These are phyloP conservation scores for Anas platyrhynchos DNA, from an alignment of 2,113 vertebrate genomes.

Conservation along the genomic window DNA sequence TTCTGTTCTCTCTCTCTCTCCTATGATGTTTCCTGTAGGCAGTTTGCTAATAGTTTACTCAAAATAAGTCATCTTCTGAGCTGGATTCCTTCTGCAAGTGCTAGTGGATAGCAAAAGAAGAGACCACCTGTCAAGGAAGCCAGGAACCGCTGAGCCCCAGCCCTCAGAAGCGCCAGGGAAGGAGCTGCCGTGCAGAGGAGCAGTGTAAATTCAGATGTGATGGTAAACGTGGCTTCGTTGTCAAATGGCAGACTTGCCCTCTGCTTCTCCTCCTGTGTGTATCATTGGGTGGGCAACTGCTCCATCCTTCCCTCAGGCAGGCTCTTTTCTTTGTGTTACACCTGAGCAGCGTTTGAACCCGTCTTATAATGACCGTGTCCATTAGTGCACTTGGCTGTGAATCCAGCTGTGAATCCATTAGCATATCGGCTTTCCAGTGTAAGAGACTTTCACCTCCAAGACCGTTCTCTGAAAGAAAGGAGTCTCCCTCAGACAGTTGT, in stretches of 20 bases:
- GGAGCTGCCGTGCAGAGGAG: neutral
- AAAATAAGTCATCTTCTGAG: neutral
- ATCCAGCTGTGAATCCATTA: neutral
- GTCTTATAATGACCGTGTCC: neutral
- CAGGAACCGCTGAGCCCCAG: neutral
- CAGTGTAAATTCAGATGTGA: neutral
- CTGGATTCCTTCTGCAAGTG: neutral
- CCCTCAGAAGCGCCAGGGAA: neutral
- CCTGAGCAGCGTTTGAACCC: neutral
- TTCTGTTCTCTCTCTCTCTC: neutral
- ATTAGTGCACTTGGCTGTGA: neutral
- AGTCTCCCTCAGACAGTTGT: rapidly evolving
- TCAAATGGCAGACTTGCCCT: neutral
- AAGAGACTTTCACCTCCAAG: neutral
- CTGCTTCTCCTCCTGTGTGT: neutral
- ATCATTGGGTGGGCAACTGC: neutral
- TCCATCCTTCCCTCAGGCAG: neutral
- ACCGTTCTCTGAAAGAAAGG: neutral
- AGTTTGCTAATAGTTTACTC: conserved; percentile 30
- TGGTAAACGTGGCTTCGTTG: neutral
- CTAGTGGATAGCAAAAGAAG: neutral
- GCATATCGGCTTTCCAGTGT: neutral
- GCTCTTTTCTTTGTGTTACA: neutral
- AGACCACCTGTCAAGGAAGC: rapidly evolving
- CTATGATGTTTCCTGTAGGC: neutral